A percentile compares a stretch with the other conserved stretches of the same genome.
These are phyloP conservation scores for Perizoma affinitatum DNA, from an alignment of 2,888 invertebrate genomes.

Conservation along the genomic window DNA sequence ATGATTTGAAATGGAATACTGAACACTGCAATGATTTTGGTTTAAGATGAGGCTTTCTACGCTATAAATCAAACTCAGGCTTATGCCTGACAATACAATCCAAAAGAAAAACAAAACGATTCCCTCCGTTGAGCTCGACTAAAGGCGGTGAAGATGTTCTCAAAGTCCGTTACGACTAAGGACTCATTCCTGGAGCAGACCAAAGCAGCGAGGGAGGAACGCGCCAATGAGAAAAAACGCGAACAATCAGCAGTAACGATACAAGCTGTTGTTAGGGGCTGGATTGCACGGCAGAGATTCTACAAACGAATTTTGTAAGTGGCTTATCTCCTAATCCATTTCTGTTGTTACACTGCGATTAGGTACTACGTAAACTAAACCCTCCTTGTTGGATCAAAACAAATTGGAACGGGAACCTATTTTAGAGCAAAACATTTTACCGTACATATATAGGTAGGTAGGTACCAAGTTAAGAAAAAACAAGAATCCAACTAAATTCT, in stretches of 20 bases:
- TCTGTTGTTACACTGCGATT: too few species aligned
- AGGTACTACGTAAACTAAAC: too few species aligned
- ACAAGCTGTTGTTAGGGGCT: conserved; percentile 90
- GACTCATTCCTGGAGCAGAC: conserved; percentile 94
- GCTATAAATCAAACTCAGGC: conserved; percentile 38
- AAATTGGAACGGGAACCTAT: too few species aligned
- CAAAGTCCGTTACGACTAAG: conserved; percentile 84
- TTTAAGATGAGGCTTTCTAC: conserved; percentile 37
- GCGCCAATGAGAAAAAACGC: conserved; percentile 92
- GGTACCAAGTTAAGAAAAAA: too few species aligned
- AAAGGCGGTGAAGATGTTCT: conserved; percentile 62
- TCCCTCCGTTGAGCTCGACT: conserved; percentile 33
- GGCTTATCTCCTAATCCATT: neutral
- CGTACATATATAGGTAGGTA: too few species aligned
- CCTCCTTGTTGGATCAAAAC: too few species aligned
- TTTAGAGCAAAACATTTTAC: too few species aligned
- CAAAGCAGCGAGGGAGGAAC: conserved; percentile 94
- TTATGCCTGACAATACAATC: conserved; percentile 53
- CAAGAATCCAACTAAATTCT: too few species aligned
- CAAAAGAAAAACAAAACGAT: conserved; percentile 66
- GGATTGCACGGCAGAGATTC: conserved; percentile 87
- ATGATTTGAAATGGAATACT: conserved; percentile 44
- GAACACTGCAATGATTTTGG: conserved; percentile 32
- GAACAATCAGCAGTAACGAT: conserved; percentile 90
- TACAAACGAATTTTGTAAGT: conserved; percentile 88